Conservation (phyloP, 2,888 invertebrate genomes). For the Clepsis dumicolana region DNA sequence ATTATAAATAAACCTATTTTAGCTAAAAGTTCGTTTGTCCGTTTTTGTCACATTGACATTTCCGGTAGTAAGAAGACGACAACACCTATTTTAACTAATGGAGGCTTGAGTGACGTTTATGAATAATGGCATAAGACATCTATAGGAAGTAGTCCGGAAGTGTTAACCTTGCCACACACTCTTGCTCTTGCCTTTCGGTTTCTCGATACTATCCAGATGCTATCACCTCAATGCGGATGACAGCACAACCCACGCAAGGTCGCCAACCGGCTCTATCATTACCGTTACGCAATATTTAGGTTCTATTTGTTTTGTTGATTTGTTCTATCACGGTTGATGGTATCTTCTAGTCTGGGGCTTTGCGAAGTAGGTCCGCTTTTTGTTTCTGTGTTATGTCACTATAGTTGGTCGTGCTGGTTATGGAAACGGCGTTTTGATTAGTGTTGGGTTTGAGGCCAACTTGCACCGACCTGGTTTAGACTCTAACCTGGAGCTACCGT, state of each 20-base stretch:
- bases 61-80: too few relatives aligned
- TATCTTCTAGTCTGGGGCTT: slow-evolving; percentile 25
- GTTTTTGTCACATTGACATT: too few relatives aligned
- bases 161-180: slow-evolving; percentile 21
- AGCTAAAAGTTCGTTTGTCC: too few relatives aligned
- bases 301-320: slow-evolving; percentile 37
- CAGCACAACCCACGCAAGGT: slow-evolving; percentile 69
- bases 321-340: slow-evolving; percentile 20
- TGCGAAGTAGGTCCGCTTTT: slow-evolving; percentile 26
- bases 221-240: slow-evolving; percentile 61
- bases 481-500: too few relatives aligned
- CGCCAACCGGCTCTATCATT: slow-evolving; percentile 68
- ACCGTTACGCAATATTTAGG: slow-evolving; percentile 40
- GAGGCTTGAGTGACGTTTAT: too few relatives aligned
- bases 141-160: slow-evolving; percentile 35
- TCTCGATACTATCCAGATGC: slow-evolving; percentile 48
- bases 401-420: slow-evolving; percentile 15
- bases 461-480: too few relatives aligned
- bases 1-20: too few relatives aligned
- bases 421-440: neutral
- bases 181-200: neutral
- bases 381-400: slow-evolving; percentile 37
- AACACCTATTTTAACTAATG: too few relatives aligned
- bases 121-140: too few relatives aligned
- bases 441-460: neutral